These are phyloP conservation scores for Menidia menidia DNA, from an alignment of 2,797 vertebrate genomes.

Conservation along the genomic window DNA sequence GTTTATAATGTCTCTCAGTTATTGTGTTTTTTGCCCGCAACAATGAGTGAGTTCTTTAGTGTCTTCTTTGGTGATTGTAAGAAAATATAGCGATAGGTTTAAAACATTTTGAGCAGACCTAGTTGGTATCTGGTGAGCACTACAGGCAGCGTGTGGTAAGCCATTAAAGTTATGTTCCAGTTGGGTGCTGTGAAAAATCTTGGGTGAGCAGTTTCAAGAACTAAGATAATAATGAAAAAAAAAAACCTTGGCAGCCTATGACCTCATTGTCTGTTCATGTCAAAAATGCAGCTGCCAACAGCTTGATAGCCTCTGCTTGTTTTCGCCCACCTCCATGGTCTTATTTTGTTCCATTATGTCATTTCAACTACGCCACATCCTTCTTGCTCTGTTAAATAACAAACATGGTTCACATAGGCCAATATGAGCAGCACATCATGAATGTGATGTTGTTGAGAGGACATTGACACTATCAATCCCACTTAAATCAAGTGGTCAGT, in stretches of 20 bases:
- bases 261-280: conserved; percentile 69
- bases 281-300: conserved; percentile 50
- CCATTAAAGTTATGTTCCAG: conserved; percentile 18
- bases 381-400: conserved; percentile 18
- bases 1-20: background rate
- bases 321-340: conserved; percentile 43
- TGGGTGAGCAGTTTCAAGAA: conserved; percentile 35
- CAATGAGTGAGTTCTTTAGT: conserved; percentile 12
- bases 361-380: conserved; percentile 13
- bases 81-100: conserved; percentile 8
- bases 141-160: background rate
- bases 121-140: conserved; percentile 10
- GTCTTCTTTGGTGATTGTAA: conserved; percentile 20
- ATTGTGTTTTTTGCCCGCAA: conserved; percentile 21
- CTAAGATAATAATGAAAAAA: conserved; percentile 41
- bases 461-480: conserved; percentile 16
- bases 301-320: conserved; percentile 22
- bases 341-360: conserved; percentile 51
- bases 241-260: conserved; percentile 52
- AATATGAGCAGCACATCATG: conserved; percentile 23
- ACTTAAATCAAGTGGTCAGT: conserved; percentile 17
- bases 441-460: conserved; percentile 4
- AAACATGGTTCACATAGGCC: conserved; percentile 8
- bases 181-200: conserved; percentile 20
- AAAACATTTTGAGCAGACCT: conserved; percentile 2